These are phyloP conservation scores for Drosophila bocqueti DNA, from an alignment of 1,140 invertebrate genomes.

Conservation along the genomic window DNA sequence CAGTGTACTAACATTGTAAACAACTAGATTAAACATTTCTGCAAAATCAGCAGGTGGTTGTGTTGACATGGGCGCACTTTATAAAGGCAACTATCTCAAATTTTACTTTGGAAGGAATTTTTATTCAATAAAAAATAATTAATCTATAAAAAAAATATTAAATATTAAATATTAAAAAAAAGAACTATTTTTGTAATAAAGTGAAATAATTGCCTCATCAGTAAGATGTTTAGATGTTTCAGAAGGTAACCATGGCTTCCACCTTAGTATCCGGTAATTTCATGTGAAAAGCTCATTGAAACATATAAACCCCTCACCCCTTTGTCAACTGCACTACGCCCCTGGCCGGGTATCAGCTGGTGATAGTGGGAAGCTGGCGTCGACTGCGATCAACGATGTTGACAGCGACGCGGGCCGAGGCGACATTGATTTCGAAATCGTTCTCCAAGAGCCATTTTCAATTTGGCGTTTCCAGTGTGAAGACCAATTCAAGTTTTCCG, in stretches of 20 bases:
- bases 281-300: too few species aligned
- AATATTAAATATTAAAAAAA: too few species aligned
- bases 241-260: not conserved
- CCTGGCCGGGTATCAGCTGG: slow-evolving; percentile 4
- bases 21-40: slow-evolving; percentile 12
- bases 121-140: too few species aligned
- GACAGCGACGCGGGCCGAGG: slow-evolving; percentile 13
- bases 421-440: slow-evolving; percentile 35
- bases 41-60: not conserved
- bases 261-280: too few species aligned
- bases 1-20: slow-evolving; percentile 8
- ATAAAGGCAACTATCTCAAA: not conserved
- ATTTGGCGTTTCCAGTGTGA: slow-evolving; percentile 84
- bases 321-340: not conserved
- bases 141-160: too few species aligned
- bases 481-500: slow-evolving; percentile 75
- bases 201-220: too few species aligned
- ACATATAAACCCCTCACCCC: too few species aligned
- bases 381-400: slow-evolving; percentile 17
- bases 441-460: slow-evolving; percentile 64
- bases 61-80: not conserved
- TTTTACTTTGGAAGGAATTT: not conserved
- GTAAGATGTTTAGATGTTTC: not conserved
- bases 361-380: slow-evolving; percentile 5
- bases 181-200: too few species aligned